These are phyloP conservation scores for Drosophila cracens DNA, from an alignment of 2,888 invertebrate genomes.

Conservation along the genomic window DNA sequence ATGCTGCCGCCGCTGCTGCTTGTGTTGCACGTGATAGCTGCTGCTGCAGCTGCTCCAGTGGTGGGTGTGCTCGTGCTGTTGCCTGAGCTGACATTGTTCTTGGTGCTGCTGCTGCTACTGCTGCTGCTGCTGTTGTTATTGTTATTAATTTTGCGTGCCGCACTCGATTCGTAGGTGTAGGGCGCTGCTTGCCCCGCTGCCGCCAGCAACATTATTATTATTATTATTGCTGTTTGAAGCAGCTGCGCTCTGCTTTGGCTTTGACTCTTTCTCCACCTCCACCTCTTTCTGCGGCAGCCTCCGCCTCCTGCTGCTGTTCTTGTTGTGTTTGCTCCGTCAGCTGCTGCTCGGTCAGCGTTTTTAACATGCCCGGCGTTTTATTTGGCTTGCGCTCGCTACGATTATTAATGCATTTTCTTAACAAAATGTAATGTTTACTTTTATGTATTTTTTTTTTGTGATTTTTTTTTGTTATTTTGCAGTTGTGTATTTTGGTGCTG, in stretches of 20 bases:
- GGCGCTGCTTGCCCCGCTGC: slow-evolving; percentile 70
- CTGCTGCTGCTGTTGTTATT: slow-evolving; percentile 46
- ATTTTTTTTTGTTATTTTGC: slow-evolving; percentile 24
- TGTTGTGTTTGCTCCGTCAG: slow-evolving; percentile 51
- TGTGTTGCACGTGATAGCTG: slow-evolving; percentile 23
- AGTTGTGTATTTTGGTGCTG: slow-evolving; percentile 36
- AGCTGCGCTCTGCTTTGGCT: slow-evolving; percentile 31
- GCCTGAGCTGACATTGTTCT: slow-evolving; percentile 36
- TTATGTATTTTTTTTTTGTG: slow-evolving; percentile 1
- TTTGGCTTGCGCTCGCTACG: slow-evolving; percentile 7
- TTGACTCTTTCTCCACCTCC: slow-evolving; percentile 5
- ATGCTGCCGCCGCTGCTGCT: slow-evolving; percentile 44
- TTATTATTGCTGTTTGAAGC: slow-evolving; percentile 41
- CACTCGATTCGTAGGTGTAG: slow-evolving; percentile 58
- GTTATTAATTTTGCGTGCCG: slow-evolving; percentile 51
- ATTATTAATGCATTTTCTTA: slow-evolving; percentile 20
- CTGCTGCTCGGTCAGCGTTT: slow-evolving; percentile 42
- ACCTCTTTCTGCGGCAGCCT: not conserved
- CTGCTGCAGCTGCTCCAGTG: slow-evolving; percentile 19
- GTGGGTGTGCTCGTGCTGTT: slow-evolving; percentile 37
- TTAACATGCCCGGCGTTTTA: slow-evolving; percentile 66
- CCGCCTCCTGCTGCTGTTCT: slow-evolving; percentile 1
- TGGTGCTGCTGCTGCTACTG: slow-evolving; percentile 31
- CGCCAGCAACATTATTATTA: slow-evolving; percentile 73
- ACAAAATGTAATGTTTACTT: slow-evolving; percentile 12